Conservation (phyloP, 1,140 invertebrate genomes). For the Pseudomyrmex gracilis region DNA sequence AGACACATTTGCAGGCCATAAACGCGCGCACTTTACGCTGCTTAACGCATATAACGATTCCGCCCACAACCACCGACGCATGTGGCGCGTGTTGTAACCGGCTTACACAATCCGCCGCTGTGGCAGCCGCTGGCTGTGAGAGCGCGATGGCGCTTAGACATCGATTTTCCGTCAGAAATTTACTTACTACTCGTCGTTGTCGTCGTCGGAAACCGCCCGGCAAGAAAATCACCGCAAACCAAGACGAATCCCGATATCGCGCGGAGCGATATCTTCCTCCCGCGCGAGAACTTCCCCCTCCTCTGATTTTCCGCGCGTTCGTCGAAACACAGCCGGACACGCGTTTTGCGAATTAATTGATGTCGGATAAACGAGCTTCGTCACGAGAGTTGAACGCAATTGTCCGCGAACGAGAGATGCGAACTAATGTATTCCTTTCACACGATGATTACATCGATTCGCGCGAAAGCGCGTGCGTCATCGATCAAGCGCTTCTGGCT, state of each 20-base stretch:
- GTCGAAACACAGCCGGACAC: no score
- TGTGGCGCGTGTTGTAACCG: conserved; percentile 67
- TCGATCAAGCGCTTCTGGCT: conserved; percentile 32
- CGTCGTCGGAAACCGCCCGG: conserved; percentile 48
- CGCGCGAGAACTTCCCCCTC: no score
- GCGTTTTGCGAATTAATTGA: no score
- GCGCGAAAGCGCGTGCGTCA: conserved; percentile 24
- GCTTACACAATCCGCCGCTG: conserved; percentile 70
- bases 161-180: conserved; percentile 81
- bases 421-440: conserved; percentile 12
- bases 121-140: conserved; percentile 67
- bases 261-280: not conserved
- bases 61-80: conserved; percentile 30
- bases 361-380: no score
- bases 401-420: not conserved
- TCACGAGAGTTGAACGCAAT: no score
- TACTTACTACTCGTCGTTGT: conserved; percentile 75
- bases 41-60: conserved; percentile 26
- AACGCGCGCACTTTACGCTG: conserved; percentile 23
- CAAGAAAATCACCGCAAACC: conserved; percentile 70
- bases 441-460: conserved; percentile 31
- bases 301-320: no score
- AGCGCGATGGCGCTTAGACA: conserved; percentile 76
- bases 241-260: conserved; percentile 51
- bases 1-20: conserved; percentile 37